Evolutionary conservation across 2,888 invertebrate species (phyloP), one percentile per base, ranked within the genome.

Genomic region (Heliconius hortense): DNA sequence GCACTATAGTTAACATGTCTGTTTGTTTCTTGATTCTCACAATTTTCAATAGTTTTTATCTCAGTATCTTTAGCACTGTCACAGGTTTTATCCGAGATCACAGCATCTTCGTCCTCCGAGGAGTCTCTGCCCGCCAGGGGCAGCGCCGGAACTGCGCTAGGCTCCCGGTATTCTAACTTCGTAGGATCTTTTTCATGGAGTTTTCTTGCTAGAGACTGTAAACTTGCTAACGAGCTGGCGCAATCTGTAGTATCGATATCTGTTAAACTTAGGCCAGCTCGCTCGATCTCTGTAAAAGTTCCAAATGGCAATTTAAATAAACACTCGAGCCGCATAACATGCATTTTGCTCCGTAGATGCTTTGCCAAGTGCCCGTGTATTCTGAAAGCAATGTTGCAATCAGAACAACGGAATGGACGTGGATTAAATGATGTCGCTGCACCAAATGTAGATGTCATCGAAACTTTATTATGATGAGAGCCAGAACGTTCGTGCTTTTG

Each of bases 331-430:
- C 97, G 97, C 96, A 98, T 98, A 63, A 99, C 98, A 87, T 99
- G 99, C 95, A 98, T 97, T 94, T 98, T 98, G 80, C 98, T 98
- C 75, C 99, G 96, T 78, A 99, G 95, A 94, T 99, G 99, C 90
- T 99, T 99, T 0, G 99, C 98, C 84, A 99, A 94, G 90, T 99
- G 99, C 0, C 99, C 99, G 85, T 98, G 99, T 85, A 99, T 99
- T 82, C 98, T 95, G 89, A 99, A 99, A 13, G 98, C 99, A 82
- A 98, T 97, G 87, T 97, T 98, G 89, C 99, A 99, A 87, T 99
- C 98, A 28, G 96, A 96, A 92, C 99, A 99, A 85, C 98, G 97
- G 89, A 99, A 99, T 26, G 99, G 99, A 72, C 99, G 95, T 4
- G 99, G 99, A 91, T 99, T 99, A 80, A 96, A 97, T 21, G 97